phyloP scores from a whole-genome alignment of 1,140 invertebrate species.

The Heliconius hewitsoni region DNA sequence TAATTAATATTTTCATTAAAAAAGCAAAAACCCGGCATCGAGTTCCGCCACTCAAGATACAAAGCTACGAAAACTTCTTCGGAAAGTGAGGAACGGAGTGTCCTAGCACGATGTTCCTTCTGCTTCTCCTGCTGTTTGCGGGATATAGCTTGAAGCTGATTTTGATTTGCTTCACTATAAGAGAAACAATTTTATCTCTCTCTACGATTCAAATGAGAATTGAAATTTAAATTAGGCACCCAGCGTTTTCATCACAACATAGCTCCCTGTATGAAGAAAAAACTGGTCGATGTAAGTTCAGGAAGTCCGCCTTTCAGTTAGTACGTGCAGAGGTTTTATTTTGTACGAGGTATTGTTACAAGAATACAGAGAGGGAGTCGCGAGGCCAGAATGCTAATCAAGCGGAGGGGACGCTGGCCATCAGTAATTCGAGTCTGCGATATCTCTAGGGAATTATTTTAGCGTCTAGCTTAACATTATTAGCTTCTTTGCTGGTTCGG shows the following conservation, averaged over 20 bases:
- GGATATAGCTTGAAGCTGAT: no score
- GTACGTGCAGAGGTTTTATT: conserved; percentile 76
- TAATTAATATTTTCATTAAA: no score
- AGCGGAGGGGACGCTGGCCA: conserved; percentile 57
- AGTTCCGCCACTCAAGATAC: no score
- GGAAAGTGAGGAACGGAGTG: no score
- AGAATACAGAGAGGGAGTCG: conserved; percentile 67
- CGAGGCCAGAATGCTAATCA: conserved; percentile 73
- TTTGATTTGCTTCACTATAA: no score
- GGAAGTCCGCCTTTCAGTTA: conserved; percentile 67
- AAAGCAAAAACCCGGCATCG: no score
- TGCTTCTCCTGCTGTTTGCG: no score
- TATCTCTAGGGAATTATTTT: conserved; percentile 38
- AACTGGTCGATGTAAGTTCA: conserved; percentile 51
- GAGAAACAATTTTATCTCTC: no score
- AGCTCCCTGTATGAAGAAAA: conserved; percentile 24
- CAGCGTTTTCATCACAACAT: conserved; percentile 26
- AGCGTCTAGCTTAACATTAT: conserved; percentile 38
- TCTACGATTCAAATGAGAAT: conserved; percentile 7
- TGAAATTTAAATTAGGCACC: conserved; percentile 18
- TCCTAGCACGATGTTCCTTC: no score
- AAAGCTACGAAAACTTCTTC: no score
- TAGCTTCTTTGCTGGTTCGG: conserved; percentile 31
- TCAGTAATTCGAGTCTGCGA: conserved; percentile 63
- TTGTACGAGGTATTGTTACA: conserved; percentile 68